Evolutionary conservation across 1,140 invertebrate species (phyloP).

Genomic region (Sogatella furcifera): DNA sequence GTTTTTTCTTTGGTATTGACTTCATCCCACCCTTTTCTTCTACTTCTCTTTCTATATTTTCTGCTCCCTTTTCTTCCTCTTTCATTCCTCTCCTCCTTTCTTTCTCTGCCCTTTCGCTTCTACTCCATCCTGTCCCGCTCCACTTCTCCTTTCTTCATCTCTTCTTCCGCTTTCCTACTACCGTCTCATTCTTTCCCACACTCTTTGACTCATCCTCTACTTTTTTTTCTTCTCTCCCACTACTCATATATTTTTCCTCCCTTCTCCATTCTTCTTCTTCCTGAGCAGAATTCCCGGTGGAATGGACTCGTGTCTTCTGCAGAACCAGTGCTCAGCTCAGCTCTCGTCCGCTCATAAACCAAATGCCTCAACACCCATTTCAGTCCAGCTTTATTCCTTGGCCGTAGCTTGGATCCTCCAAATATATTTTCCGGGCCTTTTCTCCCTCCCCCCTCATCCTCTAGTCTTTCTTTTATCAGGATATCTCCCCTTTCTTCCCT

Average conservation of each 20-base stretch:
- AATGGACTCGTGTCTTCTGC: background rate
- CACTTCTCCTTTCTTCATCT: background rate
- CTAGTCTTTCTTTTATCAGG: conserved; percentile 12
- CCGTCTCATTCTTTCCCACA: background rate
- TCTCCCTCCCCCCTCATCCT: too few relatives aligned
- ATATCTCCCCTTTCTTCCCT: too few relatives aligned
- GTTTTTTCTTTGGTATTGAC: too few relatives aligned
- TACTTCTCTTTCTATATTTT: too few relatives aligned
- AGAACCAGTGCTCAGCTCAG: background rate
- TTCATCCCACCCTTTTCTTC: too few relatives aligned
- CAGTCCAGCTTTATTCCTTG: background rate
- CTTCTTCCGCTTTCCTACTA: background rate
- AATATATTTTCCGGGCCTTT: conserved; percentile 7
- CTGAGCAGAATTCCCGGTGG: background rate
- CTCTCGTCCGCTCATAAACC: background rate
- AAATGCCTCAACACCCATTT: conserved; percentile 9
- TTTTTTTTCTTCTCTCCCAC: conserved; percentile 8
- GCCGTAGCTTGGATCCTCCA: background rate
- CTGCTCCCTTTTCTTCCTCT: too few relatives aligned
- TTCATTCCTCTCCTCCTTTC: background rate
- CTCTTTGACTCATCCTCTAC: too few relatives aligned
- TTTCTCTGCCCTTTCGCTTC: too few relatives aligned
- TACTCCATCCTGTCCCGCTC: too few relatives aligned
- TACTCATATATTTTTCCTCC: too few relatives aligned
- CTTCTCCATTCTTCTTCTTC: background rate